Evolutionary conservation across 1,140 invertebrate genomes (phyloP).

Genomic region (Saccostrea echinata): DNA sequence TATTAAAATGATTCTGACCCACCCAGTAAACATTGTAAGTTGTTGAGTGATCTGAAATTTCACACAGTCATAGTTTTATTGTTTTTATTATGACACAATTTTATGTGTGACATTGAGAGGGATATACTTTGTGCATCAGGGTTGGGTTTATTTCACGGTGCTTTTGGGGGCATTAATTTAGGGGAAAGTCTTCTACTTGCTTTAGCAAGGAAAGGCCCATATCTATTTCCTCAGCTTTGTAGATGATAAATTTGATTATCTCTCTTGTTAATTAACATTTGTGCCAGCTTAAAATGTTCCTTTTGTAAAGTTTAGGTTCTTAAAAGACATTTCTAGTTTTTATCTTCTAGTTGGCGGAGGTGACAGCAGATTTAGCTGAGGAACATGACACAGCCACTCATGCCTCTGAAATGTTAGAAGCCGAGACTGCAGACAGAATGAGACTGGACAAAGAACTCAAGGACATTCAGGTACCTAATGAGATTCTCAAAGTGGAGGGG

Average conservation of each 20-base stretch:
- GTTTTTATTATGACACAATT: not conserved
- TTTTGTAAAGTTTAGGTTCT: not conserved
- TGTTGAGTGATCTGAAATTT: not conserved
- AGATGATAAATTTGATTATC: not conserved
- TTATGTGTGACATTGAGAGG: not conserved
- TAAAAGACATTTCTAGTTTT: not conserved
- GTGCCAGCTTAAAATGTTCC: not conserved
- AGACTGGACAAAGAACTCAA: conserved; percentile 90
- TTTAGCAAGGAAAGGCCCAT: not conserved
- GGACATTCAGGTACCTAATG: conserved; percentile 83
- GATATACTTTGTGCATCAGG: not conserved
- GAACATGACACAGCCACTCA: conserved; percentile 93
- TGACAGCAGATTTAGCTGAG: conserved; percentile 93
- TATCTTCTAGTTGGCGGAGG: conserved; percentile 88
- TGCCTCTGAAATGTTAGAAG: conserved; percentile 92
- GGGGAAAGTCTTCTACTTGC: not conserved
- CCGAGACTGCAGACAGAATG: conserved; percentile 84
- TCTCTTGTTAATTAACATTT: not conserved
- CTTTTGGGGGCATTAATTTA: not conserved
- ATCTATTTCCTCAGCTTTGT: not conserved
- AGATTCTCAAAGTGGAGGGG: too few species aligned
- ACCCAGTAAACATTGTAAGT: not conserved
- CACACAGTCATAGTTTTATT: not conserved
- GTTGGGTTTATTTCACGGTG: not conserved
- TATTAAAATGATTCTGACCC: conserved; percentile 12